phyloP scores from a whole-genome alignment of 64 coral and sea anemone species.

The Porites lutea region DNA sequence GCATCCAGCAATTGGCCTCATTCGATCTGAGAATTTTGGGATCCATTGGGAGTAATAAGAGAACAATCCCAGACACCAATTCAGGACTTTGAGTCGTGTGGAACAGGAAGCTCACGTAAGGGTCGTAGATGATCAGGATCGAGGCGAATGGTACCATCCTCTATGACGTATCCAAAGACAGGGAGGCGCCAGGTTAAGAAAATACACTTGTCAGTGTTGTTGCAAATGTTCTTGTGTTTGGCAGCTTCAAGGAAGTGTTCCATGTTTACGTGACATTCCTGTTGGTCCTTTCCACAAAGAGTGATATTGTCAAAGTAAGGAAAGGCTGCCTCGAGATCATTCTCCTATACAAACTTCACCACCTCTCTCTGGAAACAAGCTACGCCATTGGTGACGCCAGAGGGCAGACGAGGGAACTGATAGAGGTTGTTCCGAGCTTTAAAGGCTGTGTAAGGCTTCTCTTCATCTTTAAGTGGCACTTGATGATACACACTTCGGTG shows the following conservation, averaged over 20 bases:
- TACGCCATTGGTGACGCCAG: conserved; percentile 72
- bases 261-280: conserved; percentile 68
- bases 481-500: conserved; percentile 51
- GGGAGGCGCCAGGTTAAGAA: conserved; percentile 78
- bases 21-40: conserved; percentile 50
- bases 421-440: conserved; percentile 54
- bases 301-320: conserved; percentile 66
- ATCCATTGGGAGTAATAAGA: conserved; percentile 72
- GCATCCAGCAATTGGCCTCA: conserved; percentile 42
- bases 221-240: neutral
- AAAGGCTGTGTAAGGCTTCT: conserved; percentile 38
- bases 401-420: conserved; percentile 62
- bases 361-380: conserved; percentile 76
- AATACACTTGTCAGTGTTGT: neutral
- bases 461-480: conserved; percentile 46
- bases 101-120: conserved; percentile 61
- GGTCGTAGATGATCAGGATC: conserved; percentile 64
- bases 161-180: conserved; percentile 72
- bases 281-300: conserved; percentile 70
- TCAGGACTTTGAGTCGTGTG: conserved; percentile 51
- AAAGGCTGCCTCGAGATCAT: conserved; percentile 50
- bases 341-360: conserved; percentile 69
- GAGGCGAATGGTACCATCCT: conserved; percentile 51
- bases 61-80: conserved; percentile 71
- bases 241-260: conserved; percentile 60